These are phyloP conservation scores for Chromoteleia sp. DNA, from an alignment of 2,888 invertebrate species.

Conservation along the genomic window DNA sequence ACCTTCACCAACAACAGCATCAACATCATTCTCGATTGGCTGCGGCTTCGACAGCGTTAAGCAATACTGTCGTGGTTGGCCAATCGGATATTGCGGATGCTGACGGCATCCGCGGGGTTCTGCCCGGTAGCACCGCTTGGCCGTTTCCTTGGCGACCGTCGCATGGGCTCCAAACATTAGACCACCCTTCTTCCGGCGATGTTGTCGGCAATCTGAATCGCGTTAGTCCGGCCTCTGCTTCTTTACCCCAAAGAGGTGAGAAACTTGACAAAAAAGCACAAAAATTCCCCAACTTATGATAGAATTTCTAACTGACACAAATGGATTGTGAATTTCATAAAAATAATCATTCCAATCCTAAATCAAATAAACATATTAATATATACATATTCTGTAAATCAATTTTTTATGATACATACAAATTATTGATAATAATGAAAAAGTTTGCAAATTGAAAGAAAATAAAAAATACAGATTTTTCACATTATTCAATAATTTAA, in stretches of 20 bases:
- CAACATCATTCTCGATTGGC: constrained; percentile 81
- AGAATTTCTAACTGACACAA: constrained; percentile 1
- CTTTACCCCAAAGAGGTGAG: constrained; percentile 82
- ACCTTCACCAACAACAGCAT: constrained; percentile 82
- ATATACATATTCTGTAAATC: no score
- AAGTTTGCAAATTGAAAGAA: no score
- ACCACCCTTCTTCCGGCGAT: constrained; percentile 81
- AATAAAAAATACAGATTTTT: no score
- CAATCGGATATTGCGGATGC: constrained; percentile 80
- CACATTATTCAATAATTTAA: no score
- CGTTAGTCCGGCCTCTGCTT: constrained; percentile 82
- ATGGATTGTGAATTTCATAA: constrained; percentile 22
- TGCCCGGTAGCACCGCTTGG: constrained; percentile 81
- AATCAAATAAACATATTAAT: neutral
- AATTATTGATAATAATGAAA: no score
- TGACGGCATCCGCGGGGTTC: constrained; percentile 80
- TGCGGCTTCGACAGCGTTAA: constrained; percentile 80
- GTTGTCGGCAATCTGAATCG: constrained; percentile 80
- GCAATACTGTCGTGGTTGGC: constrained; percentile 78
- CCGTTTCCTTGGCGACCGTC: constrained; percentile 83
- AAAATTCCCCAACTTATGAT: constrained; percentile 36
- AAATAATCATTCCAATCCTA: neutral
- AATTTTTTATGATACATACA: no score
- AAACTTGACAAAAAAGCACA: constrained; percentile 40
- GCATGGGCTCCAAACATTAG: constrained; percentile 81